Base-by-base conservation (phyloP, 2,113 vertebrate species). In the Phrynosoma platyrhinos region DNA sequence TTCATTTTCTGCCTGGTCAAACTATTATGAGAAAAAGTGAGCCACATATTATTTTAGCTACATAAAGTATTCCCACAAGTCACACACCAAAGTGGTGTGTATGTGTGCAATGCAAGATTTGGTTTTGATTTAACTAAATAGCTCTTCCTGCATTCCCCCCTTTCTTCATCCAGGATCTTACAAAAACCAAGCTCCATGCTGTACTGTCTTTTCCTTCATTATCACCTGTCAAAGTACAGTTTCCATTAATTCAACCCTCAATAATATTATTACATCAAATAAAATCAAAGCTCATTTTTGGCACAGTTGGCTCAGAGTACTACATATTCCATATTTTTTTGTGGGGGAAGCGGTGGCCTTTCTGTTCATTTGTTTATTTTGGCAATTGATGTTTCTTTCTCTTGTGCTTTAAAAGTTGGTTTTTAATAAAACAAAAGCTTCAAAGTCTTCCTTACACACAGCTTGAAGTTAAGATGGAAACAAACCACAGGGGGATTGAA, bases 381-480 rank as follows among this genome's bases (percentile, higher is more conserved):
- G 76, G 84, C 88, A 95, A 92, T 76, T 91, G 79, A 85, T 83
- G 20, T 21, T 16, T 93, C 87, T 91, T 92, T 82, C 87, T 92
- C 89, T 92, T 91, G 86, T 92, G 66, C 90, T 93, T 94, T 93
- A 92, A 92, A 92, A 91, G 77, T 32, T 66, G 47, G 68, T 52
- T 79, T 93, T 94, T 91, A 94, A 90, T 74, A 92, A 95, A 96
- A 93, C 62, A 88, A 94, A 91, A 92, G 68, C 83, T 94, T 94
- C 91, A 94, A 94, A 96, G 81, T 84, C 74, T 88, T 94, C 89
- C 92, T 94, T 93, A 92, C 82, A 94, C 94, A 94, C 90, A 95
- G 94, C 91, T 93, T 92, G 94, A 94, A 47, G 64, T 30, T 91
- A 87, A 93, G 93, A 94, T 69, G 83, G 91, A 93, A 94, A 93